Evolutionary conservation across 2,888 invertebrate genomes (phyloP).

Genomic region (Macaria notata): DNA sequence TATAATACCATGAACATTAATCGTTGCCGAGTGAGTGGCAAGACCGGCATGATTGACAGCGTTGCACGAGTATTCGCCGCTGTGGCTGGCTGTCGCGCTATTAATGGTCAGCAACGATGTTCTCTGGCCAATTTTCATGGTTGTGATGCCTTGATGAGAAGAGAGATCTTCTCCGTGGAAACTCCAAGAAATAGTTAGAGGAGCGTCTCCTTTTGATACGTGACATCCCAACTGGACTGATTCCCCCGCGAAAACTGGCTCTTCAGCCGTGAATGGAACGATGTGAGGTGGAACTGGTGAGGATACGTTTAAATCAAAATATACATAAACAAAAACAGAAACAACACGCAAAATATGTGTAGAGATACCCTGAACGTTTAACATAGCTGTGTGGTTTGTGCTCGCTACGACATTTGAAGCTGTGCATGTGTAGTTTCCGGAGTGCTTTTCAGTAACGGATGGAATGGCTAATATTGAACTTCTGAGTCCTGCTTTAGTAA

Average conservation of each 20-base stretch:
- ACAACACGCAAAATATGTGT: conserved; percentile 48
- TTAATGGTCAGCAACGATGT: conserved; percentile 86
- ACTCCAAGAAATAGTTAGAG: conserved; percentile 88
- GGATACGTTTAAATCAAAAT: conserved; percentile 49
- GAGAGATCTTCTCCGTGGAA: conserved; percentile 84
- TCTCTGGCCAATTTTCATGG: conserved; percentile 83
- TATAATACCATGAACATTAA: conserved; percentile 86
- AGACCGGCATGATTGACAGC: conserved; percentile 86
- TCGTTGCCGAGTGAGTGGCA: conserved; percentile 82
- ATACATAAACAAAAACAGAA: conserved; percentile 42
- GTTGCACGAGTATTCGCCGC: conserved; percentile 87
- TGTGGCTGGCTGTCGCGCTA: conserved; percentile 84
- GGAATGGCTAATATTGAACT: conserved; percentile 85
- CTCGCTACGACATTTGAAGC: conserved; percentile 87
- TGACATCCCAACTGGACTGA: conserved; percentile 84
- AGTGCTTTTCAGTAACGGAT: conserved; percentile 85
- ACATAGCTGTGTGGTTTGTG: conserved; percentile 83
- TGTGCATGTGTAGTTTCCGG: conserved; percentile 89
- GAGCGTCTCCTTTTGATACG: conserved; percentile 86
- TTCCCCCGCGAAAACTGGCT: conserved; percentile 85
- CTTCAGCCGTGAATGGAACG: conserved; percentile 83
- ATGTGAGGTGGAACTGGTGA: conserved; percentile 84
- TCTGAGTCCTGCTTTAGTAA: conserved; percentile 83
- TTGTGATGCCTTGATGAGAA: conserved; percentile 79
- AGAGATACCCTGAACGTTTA: conserved; percentile 85